phyloP scores from a whole-genome alignment of 1,140 invertebrate species.

The Ditylenchus dipsaci region DNA sequence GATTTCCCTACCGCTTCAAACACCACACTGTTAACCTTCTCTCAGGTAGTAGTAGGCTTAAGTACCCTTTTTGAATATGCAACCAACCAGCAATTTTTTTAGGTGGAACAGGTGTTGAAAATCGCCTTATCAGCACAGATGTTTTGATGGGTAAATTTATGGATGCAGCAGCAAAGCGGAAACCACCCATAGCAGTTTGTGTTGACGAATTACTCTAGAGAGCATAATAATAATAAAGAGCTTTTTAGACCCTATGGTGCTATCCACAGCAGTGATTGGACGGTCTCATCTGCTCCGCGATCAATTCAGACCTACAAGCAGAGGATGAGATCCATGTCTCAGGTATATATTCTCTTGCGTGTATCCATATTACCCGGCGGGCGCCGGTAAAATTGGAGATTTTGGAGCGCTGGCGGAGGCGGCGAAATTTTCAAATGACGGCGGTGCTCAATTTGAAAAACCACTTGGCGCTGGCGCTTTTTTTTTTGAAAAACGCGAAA shows the following conservation, averaged over 20 bases:
- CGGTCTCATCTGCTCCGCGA: conserved; percentile 53
- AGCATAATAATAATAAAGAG: conserved; percentile 2
- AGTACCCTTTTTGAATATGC: not conserved
- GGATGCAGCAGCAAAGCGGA: conserved; percentile 37
- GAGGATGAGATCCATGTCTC: conserved; percentile 47
- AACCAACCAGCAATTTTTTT: conserved; percentile 4
- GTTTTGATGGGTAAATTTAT: conserved; percentile 50
- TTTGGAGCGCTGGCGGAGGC: too few relatives aligned
- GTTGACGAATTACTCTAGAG: not conserved
- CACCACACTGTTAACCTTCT: conserved; percentile 57
- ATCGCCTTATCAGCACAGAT: conserved; percentile 54
- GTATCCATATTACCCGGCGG: not conserved
- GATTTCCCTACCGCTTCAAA: conserved; percentile 58
- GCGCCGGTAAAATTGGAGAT: too few relatives aligned
- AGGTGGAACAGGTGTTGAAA: conserved; percentile 46
- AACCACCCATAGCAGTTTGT: conserved; percentile 30
- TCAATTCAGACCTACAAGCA: conserved; percentile 51
- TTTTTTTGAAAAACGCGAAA: too few relatives aligned
- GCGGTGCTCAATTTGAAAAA: too few relatives aligned
- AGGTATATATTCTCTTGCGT: conserved; percentile 22
- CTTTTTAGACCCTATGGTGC: conserved; percentile 48
- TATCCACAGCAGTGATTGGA: conserved; percentile 55
- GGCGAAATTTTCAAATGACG: too few relatives aligned
- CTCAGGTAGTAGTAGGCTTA: conserved; percentile 44
- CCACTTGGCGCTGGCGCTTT: too few relatives aligned